A percentile compares a stretch with the other conserved stretches of the same genome.
Evolutionary conservation across 2,113 vertebrate species (phyloP).

Genomic region (Archilochus colubris): DNA sequence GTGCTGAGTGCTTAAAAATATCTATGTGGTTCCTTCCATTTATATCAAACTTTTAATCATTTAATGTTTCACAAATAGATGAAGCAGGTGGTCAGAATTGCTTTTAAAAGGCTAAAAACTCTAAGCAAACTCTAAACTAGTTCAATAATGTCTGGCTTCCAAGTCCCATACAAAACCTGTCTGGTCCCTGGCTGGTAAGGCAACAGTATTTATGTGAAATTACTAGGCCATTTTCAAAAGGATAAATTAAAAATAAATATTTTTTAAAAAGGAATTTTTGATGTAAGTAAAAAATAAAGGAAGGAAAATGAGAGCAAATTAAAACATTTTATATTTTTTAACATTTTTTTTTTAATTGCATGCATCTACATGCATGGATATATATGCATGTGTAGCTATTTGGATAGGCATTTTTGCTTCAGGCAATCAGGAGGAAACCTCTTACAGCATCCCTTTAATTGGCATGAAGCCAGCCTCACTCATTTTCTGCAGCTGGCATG

Average conservation of each 20-base stretch:
- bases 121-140: not conserved
- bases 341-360: not conserved
- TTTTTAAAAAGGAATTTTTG: not conserved
- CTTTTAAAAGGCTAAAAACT: constrained; percentile 1
- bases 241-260: not conserved
- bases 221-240: not conserved
- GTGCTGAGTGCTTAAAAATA: constrained; percentile 40
- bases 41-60: constrained; percentile 19
- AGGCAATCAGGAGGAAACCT: constrained; percentile 48
- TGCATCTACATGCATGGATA: not conserved
- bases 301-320: not conserved
- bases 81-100: not conserved
- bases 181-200: not conserved
- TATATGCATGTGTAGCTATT: constrained; percentile 1
- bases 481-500: constrained; percentile 80
- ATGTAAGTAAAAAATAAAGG: not conserved
- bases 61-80: constrained; percentile 16
- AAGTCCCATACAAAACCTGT: not conserved
- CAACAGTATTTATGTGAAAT: not conserved
- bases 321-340: not conserved
- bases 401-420: constrained; percentile 42
- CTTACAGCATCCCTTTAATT: constrained; percentile 60
- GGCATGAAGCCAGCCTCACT: constrained; percentile 72
- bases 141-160: not conserved
- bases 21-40: not conserved